Evolutionary conservation across 2,797 vertebrate species (phyloP).

Genomic region (Myotis myotis): DNA sequence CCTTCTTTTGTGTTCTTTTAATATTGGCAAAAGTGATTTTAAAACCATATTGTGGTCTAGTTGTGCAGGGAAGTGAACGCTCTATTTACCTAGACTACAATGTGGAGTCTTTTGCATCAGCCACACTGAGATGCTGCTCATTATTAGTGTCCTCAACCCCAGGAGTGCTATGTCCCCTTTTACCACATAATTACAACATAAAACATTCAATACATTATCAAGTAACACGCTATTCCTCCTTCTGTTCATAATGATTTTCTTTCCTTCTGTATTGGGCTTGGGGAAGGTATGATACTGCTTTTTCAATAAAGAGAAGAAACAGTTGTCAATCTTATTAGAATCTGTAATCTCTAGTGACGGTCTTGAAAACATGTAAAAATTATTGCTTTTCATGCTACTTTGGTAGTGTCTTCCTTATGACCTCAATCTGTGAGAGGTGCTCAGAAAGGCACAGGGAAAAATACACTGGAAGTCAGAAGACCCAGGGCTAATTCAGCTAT

Average conservation of each 20-base stretch:
- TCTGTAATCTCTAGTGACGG: neutral
- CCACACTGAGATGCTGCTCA: neutral
- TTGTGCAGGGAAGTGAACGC: neutral
- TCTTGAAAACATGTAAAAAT: neutral
- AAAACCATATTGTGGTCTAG: neutral
- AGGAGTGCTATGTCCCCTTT: neutral
- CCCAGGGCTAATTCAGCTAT: neutral
- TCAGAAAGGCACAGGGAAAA: neutral
- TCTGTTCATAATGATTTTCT: conserved; percentile 2
- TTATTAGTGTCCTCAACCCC: neutral
- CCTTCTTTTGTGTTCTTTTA: neutral
- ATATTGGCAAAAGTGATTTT: neutral
- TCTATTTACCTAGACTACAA: neutral
- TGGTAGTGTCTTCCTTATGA: neutral
- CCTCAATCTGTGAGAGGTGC: neutral
- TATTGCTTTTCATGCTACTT: neutral
- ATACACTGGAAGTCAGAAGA: neutral
- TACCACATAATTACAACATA: neutral
- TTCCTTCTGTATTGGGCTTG: neutral
- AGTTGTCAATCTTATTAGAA: neutral
- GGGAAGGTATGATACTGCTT: neutral
- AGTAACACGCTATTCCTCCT: neutral
- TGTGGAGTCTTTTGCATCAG: neutral
- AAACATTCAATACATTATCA: neutral
- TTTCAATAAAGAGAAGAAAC: neutral